A percentile compares a stretch with the other conserved stretches of the same genome.
Conservation (phyloP, 2,888 invertebrate species). For the Archaeoteleia sp. region DNA sequence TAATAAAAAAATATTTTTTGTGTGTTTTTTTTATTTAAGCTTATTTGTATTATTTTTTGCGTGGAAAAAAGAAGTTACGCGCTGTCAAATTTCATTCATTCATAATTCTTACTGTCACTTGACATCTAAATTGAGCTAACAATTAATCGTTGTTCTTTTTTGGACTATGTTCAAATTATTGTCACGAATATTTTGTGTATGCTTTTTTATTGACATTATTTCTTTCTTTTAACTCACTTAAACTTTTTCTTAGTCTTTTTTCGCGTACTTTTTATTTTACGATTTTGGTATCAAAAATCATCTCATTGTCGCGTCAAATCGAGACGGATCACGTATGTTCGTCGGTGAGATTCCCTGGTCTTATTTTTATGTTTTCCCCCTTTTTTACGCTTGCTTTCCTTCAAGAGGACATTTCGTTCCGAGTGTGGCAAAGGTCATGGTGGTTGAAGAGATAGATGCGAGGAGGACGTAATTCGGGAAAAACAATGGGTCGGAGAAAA, state of each 20-base stretch:
- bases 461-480: slow-evolving; percentile 46
- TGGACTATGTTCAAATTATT: too few species aligned
- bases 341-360: slow-evolving; percentile 16
- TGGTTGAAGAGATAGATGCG: slow-evolving; percentile 41
- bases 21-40: too few species aligned
- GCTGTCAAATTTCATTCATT: too few species aligned
- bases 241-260: too few species aligned
- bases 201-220: too few species aligned
- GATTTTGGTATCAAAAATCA: slow-evolving; percentile 45
- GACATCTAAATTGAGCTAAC: too few species aligned
- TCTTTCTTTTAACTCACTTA: slow-evolving; percentile 30
- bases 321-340: slow-evolving; percentile 29
- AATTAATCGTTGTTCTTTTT: too few species aligned
- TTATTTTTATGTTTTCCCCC: slow-evolving; percentile 49
- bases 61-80: too few species aligned
- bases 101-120: too few species aligned
- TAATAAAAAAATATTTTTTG: too few species aligned
- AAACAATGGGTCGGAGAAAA: slow-evolving; percentile 55
- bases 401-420: slow-evolving; percentile 44
- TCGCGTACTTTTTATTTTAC: slow-evolving; percentile 37
- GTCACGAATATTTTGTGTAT: too few species aligned
- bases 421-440: slow-evolving; percentile 51
- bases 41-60: too few species aligned
- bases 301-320: slow-evolving; percentile 41
- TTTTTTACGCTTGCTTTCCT: slow-evolving; percentile 50